phyloP scores from a whole-genome alignment of 2,888 invertebrate genomes.

The Lasioglossum calceatum region DNA sequence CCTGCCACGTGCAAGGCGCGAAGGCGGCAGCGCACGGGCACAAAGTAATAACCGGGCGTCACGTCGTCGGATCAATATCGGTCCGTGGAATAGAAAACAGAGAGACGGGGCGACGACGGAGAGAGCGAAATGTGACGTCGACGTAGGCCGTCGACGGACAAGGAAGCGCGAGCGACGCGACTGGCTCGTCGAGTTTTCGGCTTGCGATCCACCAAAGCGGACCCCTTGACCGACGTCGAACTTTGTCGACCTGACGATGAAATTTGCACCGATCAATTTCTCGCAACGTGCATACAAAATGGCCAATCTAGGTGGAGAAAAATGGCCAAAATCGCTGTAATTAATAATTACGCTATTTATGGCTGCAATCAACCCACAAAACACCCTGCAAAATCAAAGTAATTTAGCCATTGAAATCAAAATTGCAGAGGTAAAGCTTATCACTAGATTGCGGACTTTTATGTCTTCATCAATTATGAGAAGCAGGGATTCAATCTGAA shows the following conservation, averaged over 20 bases:
- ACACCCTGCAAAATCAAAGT: too few relatives aligned
- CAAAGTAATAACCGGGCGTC: conserved; percentile 70
- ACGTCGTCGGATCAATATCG: conserved; percentile 82
- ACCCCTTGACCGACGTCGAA: conserved; percentile 44
- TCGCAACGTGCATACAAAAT: neutral
- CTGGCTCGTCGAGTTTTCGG: conserved; percentile 50
- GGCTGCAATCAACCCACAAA: too few relatives aligned
- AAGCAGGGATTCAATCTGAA: too few relatives aligned
- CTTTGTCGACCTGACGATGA: conserved; percentile 42
- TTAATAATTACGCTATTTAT: too few relatives aligned
- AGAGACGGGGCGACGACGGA: conserved; percentile 52
- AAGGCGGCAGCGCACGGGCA: conserved; percentile 22
- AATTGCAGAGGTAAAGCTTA: too few relatives aligned
- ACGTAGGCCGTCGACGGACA: conserved; percentile 50
- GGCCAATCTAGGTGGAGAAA: neutral
- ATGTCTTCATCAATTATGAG: too few relatives aligned
- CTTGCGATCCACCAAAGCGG: neutral
- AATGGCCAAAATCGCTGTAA: neutral
- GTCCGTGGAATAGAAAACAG: conserved; percentile 73
- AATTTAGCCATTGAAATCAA: too few relatives aligned
- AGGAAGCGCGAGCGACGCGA: conserved; percentile 64
- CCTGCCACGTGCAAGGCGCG: conserved; percentile 52
- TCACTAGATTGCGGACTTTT: too few relatives aligned
- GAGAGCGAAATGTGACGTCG: conserved; percentile 66
- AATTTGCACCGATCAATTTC: conserved; percentile 61